Percentiles rank a stretch among this genome's conserved stretches.
phyloP scores from a whole-genome alignment of 2,888 invertebrate genomes.

The Drosophila diplacantha region DNA sequence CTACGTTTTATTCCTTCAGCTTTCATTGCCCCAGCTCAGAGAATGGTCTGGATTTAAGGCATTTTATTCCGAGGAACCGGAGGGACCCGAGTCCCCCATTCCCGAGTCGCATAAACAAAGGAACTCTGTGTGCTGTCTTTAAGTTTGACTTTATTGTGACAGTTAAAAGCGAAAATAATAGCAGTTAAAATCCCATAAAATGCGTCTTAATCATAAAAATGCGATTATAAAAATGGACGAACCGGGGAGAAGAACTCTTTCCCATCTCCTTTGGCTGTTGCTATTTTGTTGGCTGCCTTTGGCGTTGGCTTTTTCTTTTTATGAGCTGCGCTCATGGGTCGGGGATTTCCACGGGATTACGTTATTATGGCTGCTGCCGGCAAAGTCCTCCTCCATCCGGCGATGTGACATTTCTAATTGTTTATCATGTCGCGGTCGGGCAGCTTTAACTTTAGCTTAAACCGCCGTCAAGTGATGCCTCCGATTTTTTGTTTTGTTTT shows the following conservation, averaged over 20 bases:
- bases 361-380: slow-evolving; percentile 56
- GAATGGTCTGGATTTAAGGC: slow-evolving; percentile 21
- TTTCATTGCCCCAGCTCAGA: slow-evolving; percentile 8
- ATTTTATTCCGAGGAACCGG: slow-evolving; percentile 9
- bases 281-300: slow-evolving; percentile 29
- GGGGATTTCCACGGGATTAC: slow-evolving; percentile 31
- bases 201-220: slow-evolving; percentile 75
- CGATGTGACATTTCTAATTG: slow-evolving; percentile 62
- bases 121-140: slow-evolving; percentile 61
- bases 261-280: slow-evolving; percentile 23
- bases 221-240: slow-evolving; percentile 70
- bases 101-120: slow-evolving; percentile 57
- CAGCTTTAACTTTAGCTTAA: slow-evolving; percentile 26
- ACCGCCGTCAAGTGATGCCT: slow-evolving; percentile 28
- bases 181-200: slow-evolving; percentile 73
- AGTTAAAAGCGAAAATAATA: slow-evolving; percentile 73
- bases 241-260: slow-evolving; percentile 29
- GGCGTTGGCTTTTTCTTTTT: slow-evolving; percentile 45
- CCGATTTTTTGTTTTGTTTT: slow-evolving; percentile 31
- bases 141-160: slow-evolving; percentile 72
- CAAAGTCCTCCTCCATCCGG: slow-evolving; percentile 6
- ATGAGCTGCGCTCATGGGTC: slow-evolving; percentile 63
- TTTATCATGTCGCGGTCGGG: slow-evolving; percentile 50
- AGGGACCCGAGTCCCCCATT: background rate
- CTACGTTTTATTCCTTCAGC: slow-evolving; percentile 12